These are phyloP conservation scores for Schlechtendalia chinensis DNA, from an alignment of 1,140 invertebrate species.

Conservation along the genomic window DNA sequence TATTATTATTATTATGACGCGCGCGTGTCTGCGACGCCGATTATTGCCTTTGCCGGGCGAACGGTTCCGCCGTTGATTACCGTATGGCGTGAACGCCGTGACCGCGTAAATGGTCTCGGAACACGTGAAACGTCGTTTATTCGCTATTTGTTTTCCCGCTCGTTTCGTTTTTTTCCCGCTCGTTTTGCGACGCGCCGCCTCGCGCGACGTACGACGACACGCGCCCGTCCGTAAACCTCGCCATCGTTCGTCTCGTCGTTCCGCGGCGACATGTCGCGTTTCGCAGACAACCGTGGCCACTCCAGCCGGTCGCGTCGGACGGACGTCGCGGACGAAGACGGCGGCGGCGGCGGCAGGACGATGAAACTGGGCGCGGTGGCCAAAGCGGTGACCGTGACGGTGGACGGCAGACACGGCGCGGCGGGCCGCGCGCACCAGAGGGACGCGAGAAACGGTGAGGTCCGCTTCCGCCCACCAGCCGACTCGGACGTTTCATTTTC, in stretches of 20 bases:
- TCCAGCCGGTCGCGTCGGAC: neutral
- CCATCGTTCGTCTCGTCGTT: no score
- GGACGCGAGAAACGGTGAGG: slow-evolving; percentile 35
- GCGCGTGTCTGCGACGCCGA: neutral
- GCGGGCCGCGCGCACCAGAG: neutral
- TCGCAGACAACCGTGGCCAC: neutral
- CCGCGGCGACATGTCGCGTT: neutral
- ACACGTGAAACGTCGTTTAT: slow-evolving; percentile 26
- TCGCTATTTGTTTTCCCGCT: neutral
- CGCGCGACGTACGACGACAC: neutral
- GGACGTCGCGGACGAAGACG: no score
- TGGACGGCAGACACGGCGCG: neutral
- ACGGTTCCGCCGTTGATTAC: slow-evolving; percentile 20
- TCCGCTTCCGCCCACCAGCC: no score
- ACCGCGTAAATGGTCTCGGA: slow-evolving; percentile 15
- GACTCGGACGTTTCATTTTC: no score
- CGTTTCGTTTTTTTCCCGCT: no score
- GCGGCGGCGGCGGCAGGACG: neutral
- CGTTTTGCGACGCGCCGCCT: neutral
- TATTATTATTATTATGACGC: no score
- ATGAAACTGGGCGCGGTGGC: slow-evolving; percentile 25
- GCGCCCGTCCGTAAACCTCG: neutral
- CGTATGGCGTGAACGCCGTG: slow-evolving; percentile 5
- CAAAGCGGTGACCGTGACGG: slow-evolving; percentile 20
- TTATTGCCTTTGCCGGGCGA: neutral